Evolutionary conservation across 2,113 vertebrate species (phyloP).

Genomic region (Odobenus rosmarus): DNA sequence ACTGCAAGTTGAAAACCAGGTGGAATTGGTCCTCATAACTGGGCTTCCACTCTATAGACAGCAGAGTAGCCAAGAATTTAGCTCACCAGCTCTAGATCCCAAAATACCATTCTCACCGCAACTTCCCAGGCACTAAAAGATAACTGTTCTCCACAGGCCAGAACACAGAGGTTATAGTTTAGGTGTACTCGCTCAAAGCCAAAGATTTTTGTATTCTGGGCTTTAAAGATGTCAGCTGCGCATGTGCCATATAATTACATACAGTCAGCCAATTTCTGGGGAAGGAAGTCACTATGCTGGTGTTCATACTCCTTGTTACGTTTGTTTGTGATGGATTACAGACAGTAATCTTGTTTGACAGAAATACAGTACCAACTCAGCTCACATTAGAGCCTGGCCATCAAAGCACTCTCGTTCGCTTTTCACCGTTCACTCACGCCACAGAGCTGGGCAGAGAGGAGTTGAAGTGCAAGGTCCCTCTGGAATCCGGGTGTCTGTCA

Average conservation of each 20-base stretch:
- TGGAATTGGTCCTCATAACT: not conserved
- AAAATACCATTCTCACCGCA: not conserved
- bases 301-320: constrained; percentile 16
- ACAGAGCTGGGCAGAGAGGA: not conserved
- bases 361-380: constrained; percentile 49
- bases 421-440: not conserved
- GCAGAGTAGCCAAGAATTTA: not conserved
- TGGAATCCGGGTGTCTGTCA: not conserved
- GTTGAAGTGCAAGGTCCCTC: not conserved
- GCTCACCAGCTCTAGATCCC: constrained; percentile 7
- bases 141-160: not conserved
- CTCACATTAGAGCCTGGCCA: constrained; percentile 10
- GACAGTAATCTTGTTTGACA: constrained; percentile 50
- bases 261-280: constrained; percentile 30
- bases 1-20: constrained; percentile 14
- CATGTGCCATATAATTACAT: not conserved
- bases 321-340: constrained; percentile 51
- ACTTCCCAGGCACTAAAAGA: constrained; percentile 18
- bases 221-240: constrained; percentile 8
- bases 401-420: not conserved
- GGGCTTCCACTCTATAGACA: not conserved
- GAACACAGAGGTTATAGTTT: constrained; percentile 17
- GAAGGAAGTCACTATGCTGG: constrained; percentile 53
- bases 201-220: not conserved
- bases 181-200: constrained; percentile 36